Conservation (phyloP, 2,797 vertebrate species). For the Urophycis tenuis region DNA sequence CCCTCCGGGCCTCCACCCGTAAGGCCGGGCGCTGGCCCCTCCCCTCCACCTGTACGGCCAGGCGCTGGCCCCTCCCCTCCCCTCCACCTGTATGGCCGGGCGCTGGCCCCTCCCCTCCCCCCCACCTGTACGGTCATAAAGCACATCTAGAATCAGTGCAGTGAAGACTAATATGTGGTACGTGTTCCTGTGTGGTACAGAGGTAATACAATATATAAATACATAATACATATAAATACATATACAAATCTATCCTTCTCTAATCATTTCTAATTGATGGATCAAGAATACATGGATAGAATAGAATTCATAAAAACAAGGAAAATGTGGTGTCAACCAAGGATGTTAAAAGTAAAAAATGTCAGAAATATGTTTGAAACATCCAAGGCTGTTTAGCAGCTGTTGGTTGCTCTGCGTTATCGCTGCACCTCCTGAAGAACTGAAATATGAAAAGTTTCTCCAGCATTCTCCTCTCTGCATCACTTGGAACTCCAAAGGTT, state of each 20-base stretch:
- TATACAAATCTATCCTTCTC: not conserved
- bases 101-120: constrained; percentile 29
- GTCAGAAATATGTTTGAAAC: not conserved
- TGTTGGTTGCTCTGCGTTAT: not conserved
- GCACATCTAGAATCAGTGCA: not conserved
- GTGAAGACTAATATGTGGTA: not conserved
- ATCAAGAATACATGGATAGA: not conserved
- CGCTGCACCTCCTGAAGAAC: not conserved
- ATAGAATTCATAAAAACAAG: not conserved
- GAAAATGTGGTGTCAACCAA: not conserved
- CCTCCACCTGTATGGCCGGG: constrained; percentile 45
- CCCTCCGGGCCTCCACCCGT: constrained; percentile 53
- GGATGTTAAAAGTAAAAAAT: not conserved
- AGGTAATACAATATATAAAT: not conserved
- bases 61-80: constrained; percentile 26
- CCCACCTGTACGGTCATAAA: constrained; percentile 47
- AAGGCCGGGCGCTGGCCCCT: constrained; percentile 7
- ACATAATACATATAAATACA: not conserved
- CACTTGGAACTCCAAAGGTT: not conserved
- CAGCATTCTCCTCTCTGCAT: not conserved
- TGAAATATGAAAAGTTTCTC: not conserved
- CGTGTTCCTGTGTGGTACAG: not conserved
- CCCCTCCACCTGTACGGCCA: too few species aligned
- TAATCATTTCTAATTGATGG: not conserved
- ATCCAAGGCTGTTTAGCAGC: not conserved